phyloP scores from a whole-genome alignment of 2,888 invertebrate species.

The Amiota minor region DNA sequence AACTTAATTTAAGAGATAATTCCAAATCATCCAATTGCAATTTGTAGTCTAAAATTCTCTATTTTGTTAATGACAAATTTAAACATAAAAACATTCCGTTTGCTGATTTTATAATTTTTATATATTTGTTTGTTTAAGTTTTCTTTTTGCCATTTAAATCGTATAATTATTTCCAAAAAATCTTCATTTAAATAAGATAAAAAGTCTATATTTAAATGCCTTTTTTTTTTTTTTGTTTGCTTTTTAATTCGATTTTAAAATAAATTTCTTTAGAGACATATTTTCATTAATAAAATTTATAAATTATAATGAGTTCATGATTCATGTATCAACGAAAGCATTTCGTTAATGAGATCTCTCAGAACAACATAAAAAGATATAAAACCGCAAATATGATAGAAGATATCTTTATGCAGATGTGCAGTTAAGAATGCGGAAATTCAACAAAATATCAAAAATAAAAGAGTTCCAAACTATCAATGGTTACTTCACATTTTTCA shows the following conservation, averaged over 20 bases:
- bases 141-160: too few relatives aligned
- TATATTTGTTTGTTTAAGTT: too few relatives aligned
- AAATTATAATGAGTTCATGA: neutral
- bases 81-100: neutral
- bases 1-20: too few relatives aligned
- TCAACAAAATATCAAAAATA: neutral
- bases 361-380: neutral
- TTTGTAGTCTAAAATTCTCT: too few relatives aligned
- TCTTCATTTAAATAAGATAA: too few relatives aligned
- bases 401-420: conserved; percentile 12
- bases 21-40: too few relatives aligned
- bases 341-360: neutral
- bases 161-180: too few relatives aligned
- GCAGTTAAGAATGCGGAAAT: conserved; percentile 38
- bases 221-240: too few relatives aligned
- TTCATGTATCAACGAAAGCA: conserved; percentile 41
- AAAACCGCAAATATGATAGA: conserved; percentile 35
- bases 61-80: too few relatives aligned
- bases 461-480: conserved; percentile 49
- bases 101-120: too few relatives aligned
- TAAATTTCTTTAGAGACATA: neutral
- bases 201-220: too few relatives aligned
- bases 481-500: conserved; percentile 52
- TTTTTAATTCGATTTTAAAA: too few relatives aligned
- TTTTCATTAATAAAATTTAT: conserved; percentile 3